phyloP scores from a whole-genome alignment of 2,797 vertebrate genomes.

The Euphonia xanthogaster region DNA sequence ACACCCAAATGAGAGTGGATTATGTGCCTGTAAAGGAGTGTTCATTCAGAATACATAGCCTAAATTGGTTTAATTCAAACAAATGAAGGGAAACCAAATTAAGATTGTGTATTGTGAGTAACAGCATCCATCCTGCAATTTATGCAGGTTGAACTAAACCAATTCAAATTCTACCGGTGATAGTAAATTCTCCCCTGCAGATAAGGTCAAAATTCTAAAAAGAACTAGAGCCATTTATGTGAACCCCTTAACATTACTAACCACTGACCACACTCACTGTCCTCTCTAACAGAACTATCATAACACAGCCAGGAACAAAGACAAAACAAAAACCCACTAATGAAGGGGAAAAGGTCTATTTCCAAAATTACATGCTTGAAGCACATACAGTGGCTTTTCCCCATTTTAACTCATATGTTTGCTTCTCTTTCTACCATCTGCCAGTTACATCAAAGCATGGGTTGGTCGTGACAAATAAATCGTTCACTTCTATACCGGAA shows the following conservation, averaged over 20 bases:
- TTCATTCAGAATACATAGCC: background rate
- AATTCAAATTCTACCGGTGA: background rate
- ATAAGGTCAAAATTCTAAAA: background rate
- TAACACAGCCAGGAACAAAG: background rate
- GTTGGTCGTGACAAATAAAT: background rate
- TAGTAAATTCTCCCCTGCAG: background rate
- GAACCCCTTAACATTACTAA: background rate
- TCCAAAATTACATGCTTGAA: background rate
- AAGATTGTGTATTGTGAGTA: background rate
- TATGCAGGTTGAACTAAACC: conserved; percentile 5
- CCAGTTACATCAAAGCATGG: background rate
- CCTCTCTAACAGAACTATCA: background rate
- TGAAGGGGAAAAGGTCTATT: background rate
- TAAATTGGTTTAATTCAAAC: conserved; percentile 8
- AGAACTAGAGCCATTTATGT: background rate
- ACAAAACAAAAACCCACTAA: background rate
- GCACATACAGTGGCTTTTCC: background rate
- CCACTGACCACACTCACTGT: background rate
- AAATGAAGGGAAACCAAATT: conserved; percentile 16
- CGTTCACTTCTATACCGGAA: background rate
- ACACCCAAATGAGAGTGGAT: background rate
- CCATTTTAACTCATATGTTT: background rate
- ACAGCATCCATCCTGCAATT: background rate
- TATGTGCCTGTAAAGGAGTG: background rate
- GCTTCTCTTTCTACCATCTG: background rate